Evolutionary conservation across 2,888 invertebrate genomes (phyloP).

Genomic region (Pilophorus perplexus): DNA sequence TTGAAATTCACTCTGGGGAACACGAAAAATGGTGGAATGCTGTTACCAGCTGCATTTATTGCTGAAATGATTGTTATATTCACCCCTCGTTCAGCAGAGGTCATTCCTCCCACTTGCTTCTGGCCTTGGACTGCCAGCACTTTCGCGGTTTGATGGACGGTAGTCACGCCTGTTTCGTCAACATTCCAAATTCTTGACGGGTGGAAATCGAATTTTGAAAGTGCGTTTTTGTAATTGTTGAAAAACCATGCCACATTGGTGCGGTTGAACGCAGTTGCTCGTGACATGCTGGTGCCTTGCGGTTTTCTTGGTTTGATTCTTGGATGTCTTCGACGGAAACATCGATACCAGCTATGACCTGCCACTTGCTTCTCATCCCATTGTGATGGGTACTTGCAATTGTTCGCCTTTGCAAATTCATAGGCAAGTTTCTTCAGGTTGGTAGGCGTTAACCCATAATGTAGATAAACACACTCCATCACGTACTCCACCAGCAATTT

Average conservation of each 20-base stretch:
- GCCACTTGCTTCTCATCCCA: conserved; percentile 44
- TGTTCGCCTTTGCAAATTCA: conserved; percentile 42
- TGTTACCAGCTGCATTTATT: conserved; percentile 47
- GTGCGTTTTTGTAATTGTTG: conserved; percentile 34
- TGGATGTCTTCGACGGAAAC: conserved; percentile 38
- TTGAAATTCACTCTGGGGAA: conserved; percentile 48
- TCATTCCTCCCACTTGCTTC: conserved; percentile 48
- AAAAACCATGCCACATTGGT: too few relatives aligned
- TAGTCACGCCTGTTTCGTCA: conserved; percentile 48
- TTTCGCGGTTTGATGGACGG: conserved; percentile 48
- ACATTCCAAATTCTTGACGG: conserved; percentile 48
- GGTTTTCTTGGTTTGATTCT: conserved; percentile 3
- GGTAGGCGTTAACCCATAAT: conserved; percentile 43
- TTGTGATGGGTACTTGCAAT: conserved; percentile 33
- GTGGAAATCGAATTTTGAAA: conserved; percentile 26
- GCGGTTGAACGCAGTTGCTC: conserved; percentile 20
- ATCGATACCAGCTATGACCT: conserved; percentile 42
- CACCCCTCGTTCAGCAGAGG: conserved; percentile 49
- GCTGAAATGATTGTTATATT: conserved; percentile 47
- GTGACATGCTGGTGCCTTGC: conserved; percentile 23
- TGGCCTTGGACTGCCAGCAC: too few relatives aligned
- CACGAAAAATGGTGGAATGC: conserved; percentile 49
- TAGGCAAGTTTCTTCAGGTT: conserved; percentile 45
- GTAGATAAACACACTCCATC: background rate
- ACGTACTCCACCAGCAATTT: background rate